phyloP scores from a whole-genome alignment of 2,888 invertebrate species.

The Lingula anatina region DNA sequence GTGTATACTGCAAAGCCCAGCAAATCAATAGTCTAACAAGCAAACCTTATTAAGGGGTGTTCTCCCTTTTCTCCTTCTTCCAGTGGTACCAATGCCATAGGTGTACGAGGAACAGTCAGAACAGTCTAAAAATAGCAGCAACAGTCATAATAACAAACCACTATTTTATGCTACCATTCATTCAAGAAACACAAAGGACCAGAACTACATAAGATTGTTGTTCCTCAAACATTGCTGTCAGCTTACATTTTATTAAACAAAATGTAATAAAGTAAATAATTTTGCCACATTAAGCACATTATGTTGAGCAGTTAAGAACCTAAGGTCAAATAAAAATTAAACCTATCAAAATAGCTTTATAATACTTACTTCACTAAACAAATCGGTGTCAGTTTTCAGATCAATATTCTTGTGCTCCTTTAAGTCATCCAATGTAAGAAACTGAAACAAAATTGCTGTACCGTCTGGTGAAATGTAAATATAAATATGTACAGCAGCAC shows the following conservation, averaged over 20 bases:
- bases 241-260: too few species aligned
- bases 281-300: too few species aligned
- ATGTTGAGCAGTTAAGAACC: too few species aligned
- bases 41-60: slow-evolving; percentile 45
- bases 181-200: too few species aligned
- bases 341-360: too few species aligned
- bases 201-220: too few species aligned
- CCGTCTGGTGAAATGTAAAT: too few species aligned
- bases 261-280: too few species aligned
- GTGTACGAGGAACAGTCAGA: slow-evolving; percentile 29
- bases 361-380: not conserved
- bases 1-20: not conserved
- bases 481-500: too few species aligned
- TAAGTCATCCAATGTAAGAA: slow-evolving; percentile 43
- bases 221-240: too few species aligned
- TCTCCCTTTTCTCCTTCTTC: slow-evolving; percentile 47
- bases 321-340: too few species aligned
- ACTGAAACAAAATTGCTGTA: slow-evolving; percentile 27
- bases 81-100: slow-evolving; percentile 41
- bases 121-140: slow-evolving; percentile 8
- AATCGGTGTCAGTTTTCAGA: slow-evolving; percentile 13
- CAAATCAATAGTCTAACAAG: not conserved
- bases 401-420: slow-evolving; percentile 33
- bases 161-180: too few species aligned
- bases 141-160: not conserved